These are phyloP conservation scores for Tetanocera ferruginea DNA, from an alignment of 2,888 invertebrate genomes.

Conservation along the genomic window DNA sequence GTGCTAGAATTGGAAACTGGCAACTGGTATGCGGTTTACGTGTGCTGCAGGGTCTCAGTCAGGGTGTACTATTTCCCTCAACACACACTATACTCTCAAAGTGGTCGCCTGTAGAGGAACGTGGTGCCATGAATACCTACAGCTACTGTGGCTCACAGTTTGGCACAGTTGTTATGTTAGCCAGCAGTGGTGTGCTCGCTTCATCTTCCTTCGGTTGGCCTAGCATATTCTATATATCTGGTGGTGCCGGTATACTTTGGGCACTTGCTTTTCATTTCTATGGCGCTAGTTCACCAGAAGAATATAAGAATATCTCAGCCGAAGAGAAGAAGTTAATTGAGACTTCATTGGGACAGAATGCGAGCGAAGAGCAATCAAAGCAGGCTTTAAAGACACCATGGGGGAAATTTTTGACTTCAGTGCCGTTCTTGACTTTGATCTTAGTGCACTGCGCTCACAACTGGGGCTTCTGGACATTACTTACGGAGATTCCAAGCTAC, in stretches of 20 bases:
- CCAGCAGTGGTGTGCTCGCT: constrained; percentile 80
- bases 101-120: constrained; percentile 79
- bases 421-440: constrained; percentile 82
- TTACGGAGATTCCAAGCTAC: constrained; percentile 86
- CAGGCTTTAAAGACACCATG: constrained; percentile 75
- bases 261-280: constrained; percentile 73
- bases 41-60: constrained; percentile 77
- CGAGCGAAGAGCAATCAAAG: constrained; percentile 54
- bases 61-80: constrained; percentile 78
- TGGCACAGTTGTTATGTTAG: constrained; percentile 82
- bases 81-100: constrained; percentile 78
- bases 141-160: constrained; percentile 82
- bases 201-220: constrained; percentile 82
- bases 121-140: constrained; percentile 76
- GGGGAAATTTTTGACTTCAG: constrained; percentile 79
- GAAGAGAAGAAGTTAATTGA: constrained; percentile 80
- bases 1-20: constrained; percentile 77
- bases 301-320: constrained; percentile 73
- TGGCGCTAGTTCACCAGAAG: constrained; percentile 77
- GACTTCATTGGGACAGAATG: constrained; percentile 72
- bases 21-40: constrained; percentile 74
- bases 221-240: constrained; percentile 82
- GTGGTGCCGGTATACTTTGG: constrained; percentile 76
- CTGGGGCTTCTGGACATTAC: constrained; percentile 87
- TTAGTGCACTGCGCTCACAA: constrained; percentile 80